Conservation (phyloP, 2,888 invertebrate genomes). For the Dysmachus trigonus region DNA sequence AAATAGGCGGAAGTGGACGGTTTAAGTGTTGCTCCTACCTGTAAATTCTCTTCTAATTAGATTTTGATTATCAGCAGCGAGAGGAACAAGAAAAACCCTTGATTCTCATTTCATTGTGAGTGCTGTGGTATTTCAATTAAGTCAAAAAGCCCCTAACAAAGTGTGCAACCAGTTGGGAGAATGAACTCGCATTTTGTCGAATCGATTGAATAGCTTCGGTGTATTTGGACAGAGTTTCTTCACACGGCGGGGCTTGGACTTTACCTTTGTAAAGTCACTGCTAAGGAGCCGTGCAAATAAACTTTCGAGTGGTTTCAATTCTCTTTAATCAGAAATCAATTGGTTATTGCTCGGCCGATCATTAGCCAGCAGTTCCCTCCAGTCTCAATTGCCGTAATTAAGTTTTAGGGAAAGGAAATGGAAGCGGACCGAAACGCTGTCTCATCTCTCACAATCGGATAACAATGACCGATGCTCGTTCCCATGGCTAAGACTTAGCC, state of each 20-base stretch:
- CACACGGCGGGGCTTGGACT: background rate
- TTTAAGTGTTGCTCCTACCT: background rate
- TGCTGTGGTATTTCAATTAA: background rate
- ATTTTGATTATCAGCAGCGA: constrained; percentile 4
- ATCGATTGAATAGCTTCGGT: background rate
- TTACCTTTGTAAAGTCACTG: background rate
- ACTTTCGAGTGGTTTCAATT: background rate
- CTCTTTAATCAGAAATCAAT: constrained; percentile 19
- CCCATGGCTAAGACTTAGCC: background rate
- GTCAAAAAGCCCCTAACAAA: background rate
- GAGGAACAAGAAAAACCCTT: background rate
- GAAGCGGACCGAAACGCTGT: background rate
- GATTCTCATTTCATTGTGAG: background rate
- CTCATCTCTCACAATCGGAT: constrained; percentile 11
- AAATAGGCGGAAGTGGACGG: background rate
- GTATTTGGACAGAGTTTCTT: background rate
- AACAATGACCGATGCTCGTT: constrained; percentile 1
- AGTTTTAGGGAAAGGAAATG: constrained; percentile 11
- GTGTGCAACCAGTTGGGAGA: background rate
- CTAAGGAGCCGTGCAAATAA: background rate
- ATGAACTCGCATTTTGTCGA: background rate
- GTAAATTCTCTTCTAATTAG: background rate
- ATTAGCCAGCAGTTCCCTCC: background rate
- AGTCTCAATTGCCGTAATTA: constrained; percentile 18
- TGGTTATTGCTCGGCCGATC: background rate